Base-by-base conservation (phyloP, 2,888 invertebrate species). In the Litoditis marina region DNA sequence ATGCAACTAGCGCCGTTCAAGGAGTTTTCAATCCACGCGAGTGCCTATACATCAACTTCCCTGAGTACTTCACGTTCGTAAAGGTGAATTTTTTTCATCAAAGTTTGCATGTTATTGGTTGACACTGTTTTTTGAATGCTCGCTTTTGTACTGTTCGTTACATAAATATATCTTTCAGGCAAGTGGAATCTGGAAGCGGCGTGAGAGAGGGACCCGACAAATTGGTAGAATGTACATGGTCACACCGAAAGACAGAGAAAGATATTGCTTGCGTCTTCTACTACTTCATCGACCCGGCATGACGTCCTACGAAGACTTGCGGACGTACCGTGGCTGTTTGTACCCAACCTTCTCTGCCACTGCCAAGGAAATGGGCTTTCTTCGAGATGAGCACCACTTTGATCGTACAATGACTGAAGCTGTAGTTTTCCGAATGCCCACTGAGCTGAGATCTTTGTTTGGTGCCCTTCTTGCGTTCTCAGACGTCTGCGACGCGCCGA, bases 391-490 rank as follows among this genome's bases (percentile, higher is more conserved):
- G 8, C n/a, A 56, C 19, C 46, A 46, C 30, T 56, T 56, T 30
- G 46, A 56, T 27, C 2, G 8, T 6, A 46, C 56, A n/a, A 46
- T 56, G 56, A 47, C 13, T 4, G 56, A 56, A n/a, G 56, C 56
- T 7, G 32, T 11, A 28, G 8, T 30, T 13, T 56, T 56, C 54
- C 46, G 57, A n/a, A 64, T 67, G 63, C 67, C 63, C 1, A 52
- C 52, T n/a, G 55, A 56, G 32, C 25, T 68, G 3, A 30, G 65
- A 52, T 22, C 53, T 13, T 13, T 65, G 31, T 68, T 68, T 34
- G 55, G 25, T 1, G 46, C 53, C 25, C 36, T 65, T 3, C 11
- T 62, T 0, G 28, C 27, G 2, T 68, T 55, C 36, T n/a, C n/a
- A n/a, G n/a, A n/a, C n/a, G n/a, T n/a, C n/a, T n/a, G n/a, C n/a